Conservation (phyloP, 2,113 vertebrate genomes). For the Chamaea fasciata region DNA sequence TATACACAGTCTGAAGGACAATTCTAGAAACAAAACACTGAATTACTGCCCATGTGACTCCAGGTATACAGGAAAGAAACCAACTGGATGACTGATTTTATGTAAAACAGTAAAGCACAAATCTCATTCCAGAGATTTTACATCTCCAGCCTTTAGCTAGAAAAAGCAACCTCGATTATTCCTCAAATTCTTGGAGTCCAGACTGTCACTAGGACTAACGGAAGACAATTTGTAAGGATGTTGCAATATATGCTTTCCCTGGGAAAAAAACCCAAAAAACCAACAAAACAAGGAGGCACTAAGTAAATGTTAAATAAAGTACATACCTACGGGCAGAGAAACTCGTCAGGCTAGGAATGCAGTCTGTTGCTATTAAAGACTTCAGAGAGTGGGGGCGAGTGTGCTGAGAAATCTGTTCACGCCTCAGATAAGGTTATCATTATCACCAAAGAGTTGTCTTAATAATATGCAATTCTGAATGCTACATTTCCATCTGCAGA, state of each 20-base stretch:
- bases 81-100: neutral
- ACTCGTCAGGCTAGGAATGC: slow-evolving; percentile 2
- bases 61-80: neutral
- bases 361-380: neutral
- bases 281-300: neutral
- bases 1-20: neutral
- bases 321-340: slow-evolving; percentile 1
- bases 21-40: neutral
- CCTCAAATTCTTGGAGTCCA: neutral
- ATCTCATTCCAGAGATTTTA: neutral
- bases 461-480: neutral
- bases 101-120: neutral
- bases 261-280: neutral
- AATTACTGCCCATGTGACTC: neutral
- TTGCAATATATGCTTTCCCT: slow-evolving; percentile 24
- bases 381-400: neutral
- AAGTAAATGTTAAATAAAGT: slow-evolving; percentile 54
- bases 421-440: neutral
- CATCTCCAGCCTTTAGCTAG: neutral
- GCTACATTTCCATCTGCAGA: neutral
- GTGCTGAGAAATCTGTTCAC: neutral
- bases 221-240: neutral
- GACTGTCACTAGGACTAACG: neutral
- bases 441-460: neutral
- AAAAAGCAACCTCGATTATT: neutral